These are phyloP conservation scores for Poeciliopsis presidionis DNA, from an alignment of 2,797 vertebrate species.

Conservation along the genomic window DNA sequence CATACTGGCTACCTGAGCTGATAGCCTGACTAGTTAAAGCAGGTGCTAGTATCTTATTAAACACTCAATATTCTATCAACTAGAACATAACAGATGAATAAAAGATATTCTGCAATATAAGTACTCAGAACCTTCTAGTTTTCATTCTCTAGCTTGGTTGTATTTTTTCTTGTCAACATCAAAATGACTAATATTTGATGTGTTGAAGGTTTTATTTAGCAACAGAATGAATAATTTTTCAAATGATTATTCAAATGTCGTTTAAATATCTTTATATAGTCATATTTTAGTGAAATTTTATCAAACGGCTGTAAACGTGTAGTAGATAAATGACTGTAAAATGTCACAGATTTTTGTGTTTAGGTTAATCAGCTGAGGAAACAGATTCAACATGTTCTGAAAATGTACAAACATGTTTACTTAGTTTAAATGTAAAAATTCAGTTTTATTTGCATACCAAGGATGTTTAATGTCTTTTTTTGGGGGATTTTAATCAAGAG, in stretches of 20 bases:
- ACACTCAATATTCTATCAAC: neutral
- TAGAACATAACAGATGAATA: neutral
- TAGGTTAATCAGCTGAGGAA: neutral
- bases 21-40: neutral
- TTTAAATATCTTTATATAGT: neutral
- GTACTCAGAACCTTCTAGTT: neutral
- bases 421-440: neutral
- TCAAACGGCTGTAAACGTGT: neutral
- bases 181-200: neutral
- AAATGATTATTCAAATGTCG: neutral
- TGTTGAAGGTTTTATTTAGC: neutral
- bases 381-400: neutral
- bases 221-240: neutral
- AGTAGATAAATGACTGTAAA: neutral
- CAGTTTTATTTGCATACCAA: neutral
- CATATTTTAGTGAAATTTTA: neutral
- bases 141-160: no score
- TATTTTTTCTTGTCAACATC: neutral
- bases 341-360: neutral
- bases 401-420: neutral
- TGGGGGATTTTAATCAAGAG: neutral
- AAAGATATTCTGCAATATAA: neutral
- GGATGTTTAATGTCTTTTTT: neutral
- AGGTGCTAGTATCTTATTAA: neutral
- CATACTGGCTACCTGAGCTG: neutral